Evolutionary conservation across 92 coral and sea anemone species (phyloP), one percentile per base, ranked within the genome.

Genomic region (Porites divaricata): DNA sequence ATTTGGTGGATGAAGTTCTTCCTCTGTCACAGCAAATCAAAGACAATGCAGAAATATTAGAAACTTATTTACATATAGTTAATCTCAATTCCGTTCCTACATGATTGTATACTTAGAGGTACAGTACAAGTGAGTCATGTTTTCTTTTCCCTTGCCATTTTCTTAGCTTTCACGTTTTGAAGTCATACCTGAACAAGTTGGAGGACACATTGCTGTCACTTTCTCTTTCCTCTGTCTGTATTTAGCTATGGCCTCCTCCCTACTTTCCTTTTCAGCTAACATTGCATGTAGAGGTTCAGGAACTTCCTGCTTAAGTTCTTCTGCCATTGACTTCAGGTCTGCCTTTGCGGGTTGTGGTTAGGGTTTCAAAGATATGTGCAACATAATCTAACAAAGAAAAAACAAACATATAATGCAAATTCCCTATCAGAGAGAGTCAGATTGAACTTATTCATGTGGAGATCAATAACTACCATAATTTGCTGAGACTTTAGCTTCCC

Each of bases 201-300:
- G 77, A n/a, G 77, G 77, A 51, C 63, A 51, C 52, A 73, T 51
- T 13, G 16, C 15, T 73, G 77, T 73, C 63, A 8, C 77, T 24
- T 19, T 73, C 28, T 73, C 63, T 73, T 73, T 73, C 1, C 63
- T 22, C 15, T n/a, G 10, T 48, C n/a, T 53, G 65, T 74, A 57
- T 75, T 75, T 86, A 8, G 9, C 6, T 0, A 80, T 77, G 6
- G 89, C 89, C 16, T 80, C 83, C 19, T 15, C 65, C n/a, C 65
- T 77, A 15, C 65, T 57, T 64, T 85, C 70, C 63, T 90, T 89
- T 2, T 85, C 88, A 1, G 9, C 21, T 26, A 80, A 57, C 80
- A 61, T 76, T 6, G 35, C 67, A 20, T 85, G 83, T 58, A 89
- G 8, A 11, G 93, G 87, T 6, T 81, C 76, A 15, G 89, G 89